Evolutionary conservation across 2,113 vertebrate species (phyloP).

Genomic region (Notarius quadriscutis): DNA sequence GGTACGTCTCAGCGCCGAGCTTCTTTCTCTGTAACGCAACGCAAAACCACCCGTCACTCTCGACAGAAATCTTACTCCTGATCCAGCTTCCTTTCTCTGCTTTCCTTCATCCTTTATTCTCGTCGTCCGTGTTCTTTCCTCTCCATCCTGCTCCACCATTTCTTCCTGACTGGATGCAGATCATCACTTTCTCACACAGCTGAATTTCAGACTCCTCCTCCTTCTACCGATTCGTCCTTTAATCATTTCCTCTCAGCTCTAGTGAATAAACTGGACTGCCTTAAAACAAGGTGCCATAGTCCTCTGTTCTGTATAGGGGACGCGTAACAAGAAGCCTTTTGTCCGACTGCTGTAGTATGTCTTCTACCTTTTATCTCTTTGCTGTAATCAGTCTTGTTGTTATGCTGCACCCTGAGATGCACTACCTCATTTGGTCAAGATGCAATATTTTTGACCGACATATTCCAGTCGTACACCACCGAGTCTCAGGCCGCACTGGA

Average conservation of each 20-base stretch:
- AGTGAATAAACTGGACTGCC: neutral
- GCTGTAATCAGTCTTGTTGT: slow-evolving; percentile 19
- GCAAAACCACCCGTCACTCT: slow-evolving; percentile 83
- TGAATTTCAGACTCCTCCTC: neutral
- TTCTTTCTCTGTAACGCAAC: slow-evolving; percentile 89
- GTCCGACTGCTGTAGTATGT: neutral
- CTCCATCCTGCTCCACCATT: slow-evolving; percentile 25
- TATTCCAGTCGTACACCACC: neutral
- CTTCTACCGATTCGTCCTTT: neutral
- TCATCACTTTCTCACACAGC: neutral
- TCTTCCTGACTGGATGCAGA: neutral
- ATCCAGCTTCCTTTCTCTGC: slow-evolving; percentile 58
- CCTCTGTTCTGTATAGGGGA: neutral
- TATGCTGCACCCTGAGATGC: slow-evolving; percentile 33
- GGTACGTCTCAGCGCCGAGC: slow-evolving; percentile 91
- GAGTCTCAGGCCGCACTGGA: slow-evolving; percentile 31
- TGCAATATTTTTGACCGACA: slow-evolving; percentile 63
- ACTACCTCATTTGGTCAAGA: slow-evolving; percentile 77
- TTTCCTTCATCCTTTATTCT: neutral
- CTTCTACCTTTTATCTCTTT: slow-evolving; percentile 8
- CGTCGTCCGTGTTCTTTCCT: neutral
- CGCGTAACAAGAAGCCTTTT: slow-evolving; percentile 11
- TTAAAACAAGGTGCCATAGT: slow-evolving; percentile 20
- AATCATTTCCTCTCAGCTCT: neutral
- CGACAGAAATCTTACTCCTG: slow-evolving; percentile 83